A percentile compares a stretch with the other conserved stretches of the same genome.
Evolutionary conservation across 2,888 invertebrate species (phyloP).

Genomic region (Taphrorychus bicolor): DNA sequence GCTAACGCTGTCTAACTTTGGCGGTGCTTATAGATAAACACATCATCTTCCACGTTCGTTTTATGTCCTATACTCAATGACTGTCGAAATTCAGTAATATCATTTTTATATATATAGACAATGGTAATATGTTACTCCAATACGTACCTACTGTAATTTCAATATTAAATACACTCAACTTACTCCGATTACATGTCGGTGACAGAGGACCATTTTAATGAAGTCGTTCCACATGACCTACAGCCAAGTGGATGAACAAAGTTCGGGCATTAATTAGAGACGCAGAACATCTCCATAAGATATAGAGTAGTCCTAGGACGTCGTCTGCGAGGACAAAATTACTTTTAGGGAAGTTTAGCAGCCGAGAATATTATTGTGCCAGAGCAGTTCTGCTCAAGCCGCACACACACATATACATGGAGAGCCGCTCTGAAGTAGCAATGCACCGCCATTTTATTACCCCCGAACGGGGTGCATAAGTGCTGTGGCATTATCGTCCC

Average conservation of each 20-base stretch:
- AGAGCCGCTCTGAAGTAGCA: constrained; percentile 12
- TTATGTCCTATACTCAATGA: no score
- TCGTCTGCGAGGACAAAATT: constrained; percentile 9
- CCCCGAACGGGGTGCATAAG: constrained; percentile 25
- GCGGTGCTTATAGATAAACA: constrained; percentile 27
- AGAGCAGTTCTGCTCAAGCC: constrained; percentile 3
- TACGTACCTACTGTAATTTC: no score
- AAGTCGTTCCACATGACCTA: neutral
- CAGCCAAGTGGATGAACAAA: neutral
- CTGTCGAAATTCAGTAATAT: no score
- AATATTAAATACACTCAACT: no score
- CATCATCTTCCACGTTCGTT: constrained; percentile 32
- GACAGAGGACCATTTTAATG: neutral
- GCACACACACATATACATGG: constrained; percentile 7
- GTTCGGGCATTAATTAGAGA: constrained; percentile 17
- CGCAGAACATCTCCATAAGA: constrained; percentile 3
- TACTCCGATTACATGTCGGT: no score
- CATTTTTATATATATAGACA: no score
- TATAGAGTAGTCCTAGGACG: neutral
- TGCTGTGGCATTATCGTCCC: constrained; percentile 29
- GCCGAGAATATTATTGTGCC: constrained; percentile 24
- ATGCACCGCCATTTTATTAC: constrained; percentile 28
- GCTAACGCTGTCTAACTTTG: constrained; percentile 20
- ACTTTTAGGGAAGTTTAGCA: constrained; percentile 19
- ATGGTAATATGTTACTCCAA: no score